Evolutionary conservation across 2,888 invertebrate genomes (phyloP).

Genomic region (Phytoseiulus persimilis): DNA sequence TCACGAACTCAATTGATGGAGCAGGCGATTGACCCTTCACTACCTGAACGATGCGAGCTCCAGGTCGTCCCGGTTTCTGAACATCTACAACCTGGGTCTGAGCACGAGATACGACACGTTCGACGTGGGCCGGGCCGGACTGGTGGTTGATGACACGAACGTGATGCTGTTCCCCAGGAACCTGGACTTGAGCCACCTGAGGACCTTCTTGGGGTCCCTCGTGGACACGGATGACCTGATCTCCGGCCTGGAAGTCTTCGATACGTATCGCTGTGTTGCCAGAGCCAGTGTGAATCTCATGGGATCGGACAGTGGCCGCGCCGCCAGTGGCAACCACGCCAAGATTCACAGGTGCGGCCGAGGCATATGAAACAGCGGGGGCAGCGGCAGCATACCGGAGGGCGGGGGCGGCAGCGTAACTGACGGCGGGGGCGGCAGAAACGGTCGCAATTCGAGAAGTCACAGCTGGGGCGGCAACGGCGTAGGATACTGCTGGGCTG

Average conservation of each 20-base stretch:
- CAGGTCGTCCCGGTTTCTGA: constrained; percentile 9
- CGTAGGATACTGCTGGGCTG: not conserved
- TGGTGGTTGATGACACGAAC: constrained; percentile 12
- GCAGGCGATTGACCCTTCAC: constrained; percentile 19
- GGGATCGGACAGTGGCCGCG: not conserved
- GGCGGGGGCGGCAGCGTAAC: constrained; percentile 8
- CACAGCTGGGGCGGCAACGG: not conserved
- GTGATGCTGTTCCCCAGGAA: constrained; percentile 15
- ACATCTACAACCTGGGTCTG: constrained; percentile 5
- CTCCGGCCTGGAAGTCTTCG: constrained; percentile 29
- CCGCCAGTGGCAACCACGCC: constrained; percentile 17
- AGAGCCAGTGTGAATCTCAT: constrained; percentile 19
- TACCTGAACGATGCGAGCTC: constrained; percentile 12
- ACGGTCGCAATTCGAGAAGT: not conserved
- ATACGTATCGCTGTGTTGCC: not conserved
- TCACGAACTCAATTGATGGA: not conserved
- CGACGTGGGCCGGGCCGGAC: constrained; percentile 8
- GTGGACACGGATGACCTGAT: constrained; percentile 30
- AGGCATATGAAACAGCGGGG: not conserved
- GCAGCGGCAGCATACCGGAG: not conserved
- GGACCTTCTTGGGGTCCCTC: constrained; percentile 14
- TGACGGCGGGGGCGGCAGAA: not conserved
- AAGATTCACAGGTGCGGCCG: not conserved
- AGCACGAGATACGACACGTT: not conserved
- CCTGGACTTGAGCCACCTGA: constrained; percentile 13